Conservation (phyloP, 2,113 vertebrate genomes). For the Eupsittula cactorum region DNA sequence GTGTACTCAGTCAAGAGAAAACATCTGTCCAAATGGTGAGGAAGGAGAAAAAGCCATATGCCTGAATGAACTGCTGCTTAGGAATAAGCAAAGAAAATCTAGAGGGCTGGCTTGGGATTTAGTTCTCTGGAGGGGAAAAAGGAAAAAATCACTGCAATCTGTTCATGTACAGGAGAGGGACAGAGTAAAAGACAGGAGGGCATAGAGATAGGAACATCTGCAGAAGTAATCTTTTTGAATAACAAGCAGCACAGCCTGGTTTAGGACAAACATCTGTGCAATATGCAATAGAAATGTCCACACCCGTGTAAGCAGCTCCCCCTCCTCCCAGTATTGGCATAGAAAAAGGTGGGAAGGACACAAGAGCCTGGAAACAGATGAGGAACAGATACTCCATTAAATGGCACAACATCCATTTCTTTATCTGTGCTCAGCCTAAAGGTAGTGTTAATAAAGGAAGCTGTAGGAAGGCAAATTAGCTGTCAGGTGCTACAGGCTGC, state of each 20-base stretch:
- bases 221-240: not conserved
- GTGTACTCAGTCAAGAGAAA: not conserved
- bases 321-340: not conserved
- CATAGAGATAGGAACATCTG: not conserved
- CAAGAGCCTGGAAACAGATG: not conserved
- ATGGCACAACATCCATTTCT: conserved; percentile 25
- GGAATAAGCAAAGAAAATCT: not conserved
- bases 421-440: not conserved
- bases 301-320: accelerated
- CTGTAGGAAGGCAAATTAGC: conserved; percentile 50
- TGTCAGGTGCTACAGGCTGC: conserved; percentile 31
- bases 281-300: not conserved
- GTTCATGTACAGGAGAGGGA: not conserved
- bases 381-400: not conserved
- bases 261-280: not conserved
- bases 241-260: not conserved
- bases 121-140: not conserved
- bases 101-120: not conserved
- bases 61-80: not conserved
- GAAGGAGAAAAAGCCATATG: conserved; percentile 1
- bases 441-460: conserved; percentile 6
- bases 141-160: not conserved
- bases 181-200: not conserved
- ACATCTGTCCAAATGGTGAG: conserved; percentile 27
- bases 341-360: not conserved